Conservation (phyloP, 2,888 invertebrate genomes). For the Sinotaia quadrata region DNA sequence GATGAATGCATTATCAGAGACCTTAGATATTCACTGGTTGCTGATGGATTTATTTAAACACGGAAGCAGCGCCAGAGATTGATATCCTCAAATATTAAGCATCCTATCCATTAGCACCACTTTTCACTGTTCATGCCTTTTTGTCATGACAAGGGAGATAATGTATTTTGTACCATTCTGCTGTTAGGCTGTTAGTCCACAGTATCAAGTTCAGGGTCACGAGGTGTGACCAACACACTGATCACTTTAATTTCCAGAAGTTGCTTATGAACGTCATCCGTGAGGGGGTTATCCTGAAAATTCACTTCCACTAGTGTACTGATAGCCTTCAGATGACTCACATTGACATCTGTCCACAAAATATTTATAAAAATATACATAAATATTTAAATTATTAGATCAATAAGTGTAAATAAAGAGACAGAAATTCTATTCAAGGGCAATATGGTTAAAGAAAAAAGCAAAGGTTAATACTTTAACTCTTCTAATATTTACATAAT, state of each 20-base stretch:
- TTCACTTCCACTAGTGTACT: conserved; percentile 49
- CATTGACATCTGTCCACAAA: conserved; percentile 49
- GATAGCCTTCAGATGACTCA: conserved; percentile 49
- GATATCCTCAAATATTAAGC: not conserved
- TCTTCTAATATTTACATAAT: no score
- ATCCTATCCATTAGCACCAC: not conserved
- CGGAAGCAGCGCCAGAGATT: no score
- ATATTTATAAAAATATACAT: conserved; percentile 25
- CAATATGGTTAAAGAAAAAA: no score
- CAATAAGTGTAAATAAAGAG: no score
- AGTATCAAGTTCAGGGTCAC: conserved; percentile 37
- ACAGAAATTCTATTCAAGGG: no score
- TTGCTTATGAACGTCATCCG: conserved; percentile 39
- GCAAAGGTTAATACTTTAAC: no score
- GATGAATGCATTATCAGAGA: no score
- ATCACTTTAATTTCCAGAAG: conserved; percentile 40
- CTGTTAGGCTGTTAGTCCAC: conserved; percentile 32
- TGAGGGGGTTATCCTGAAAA: conserved; percentile 58
- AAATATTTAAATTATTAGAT: conserved; percentile 2
- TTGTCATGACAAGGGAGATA: not conserved
- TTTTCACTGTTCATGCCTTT: no score
- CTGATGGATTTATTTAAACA: no score
- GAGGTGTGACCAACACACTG: conserved; percentile 39
- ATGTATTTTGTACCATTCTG: not conserved
- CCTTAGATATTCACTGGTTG: no score